Evolutionary conservation across 2,113 vertebrate genomes (phyloP).

Genomic region (Cricetomys ansorgei): DNA sequence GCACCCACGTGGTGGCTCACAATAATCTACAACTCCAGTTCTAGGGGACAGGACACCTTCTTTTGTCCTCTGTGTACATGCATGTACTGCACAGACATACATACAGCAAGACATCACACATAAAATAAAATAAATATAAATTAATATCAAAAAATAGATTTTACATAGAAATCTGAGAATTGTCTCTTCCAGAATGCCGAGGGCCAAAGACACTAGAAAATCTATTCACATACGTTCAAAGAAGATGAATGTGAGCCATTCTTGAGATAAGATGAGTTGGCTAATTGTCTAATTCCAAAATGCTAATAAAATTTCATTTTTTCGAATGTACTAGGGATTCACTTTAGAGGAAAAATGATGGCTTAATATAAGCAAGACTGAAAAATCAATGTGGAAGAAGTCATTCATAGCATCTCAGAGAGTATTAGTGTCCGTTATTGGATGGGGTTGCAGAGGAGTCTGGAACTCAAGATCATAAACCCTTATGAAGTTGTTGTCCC

Average conservation of each 20-base stretch:
- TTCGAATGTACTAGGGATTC: not conserved
- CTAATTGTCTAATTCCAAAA: constrained; percentile 16
- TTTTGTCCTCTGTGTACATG: not conserved
- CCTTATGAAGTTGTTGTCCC: constrained; percentile 39
- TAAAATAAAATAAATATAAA: not conserved
- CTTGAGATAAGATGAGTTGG: not conserved
- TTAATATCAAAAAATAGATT: not conserved
- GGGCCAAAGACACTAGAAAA: not conserved
- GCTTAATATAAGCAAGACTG: not conserved
- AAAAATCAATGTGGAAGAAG: constrained; percentile 12
- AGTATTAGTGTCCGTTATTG: not conserved
- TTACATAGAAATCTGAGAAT: not conserved
- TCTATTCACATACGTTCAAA: not conserved
- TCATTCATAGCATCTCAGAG: not conserved
- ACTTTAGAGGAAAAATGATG: not conserved
- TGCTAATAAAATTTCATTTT: not conserved
- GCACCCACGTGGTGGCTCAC: not conserved
- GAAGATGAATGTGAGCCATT: not conserved
- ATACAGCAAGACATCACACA: no score
- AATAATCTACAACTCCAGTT: not conserved
- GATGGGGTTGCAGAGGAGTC: not conserved
- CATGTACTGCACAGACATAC: no score
- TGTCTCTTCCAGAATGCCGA: not conserved
- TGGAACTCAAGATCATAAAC: constrained; percentile 47
- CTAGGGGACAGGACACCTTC: not conserved